Percentiles rank a stretch among this genome's conserved stretches.
phyloP scores from a whole-genome alignment of 2,888 invertebrate species.

The Lagria hirta region DNA sequence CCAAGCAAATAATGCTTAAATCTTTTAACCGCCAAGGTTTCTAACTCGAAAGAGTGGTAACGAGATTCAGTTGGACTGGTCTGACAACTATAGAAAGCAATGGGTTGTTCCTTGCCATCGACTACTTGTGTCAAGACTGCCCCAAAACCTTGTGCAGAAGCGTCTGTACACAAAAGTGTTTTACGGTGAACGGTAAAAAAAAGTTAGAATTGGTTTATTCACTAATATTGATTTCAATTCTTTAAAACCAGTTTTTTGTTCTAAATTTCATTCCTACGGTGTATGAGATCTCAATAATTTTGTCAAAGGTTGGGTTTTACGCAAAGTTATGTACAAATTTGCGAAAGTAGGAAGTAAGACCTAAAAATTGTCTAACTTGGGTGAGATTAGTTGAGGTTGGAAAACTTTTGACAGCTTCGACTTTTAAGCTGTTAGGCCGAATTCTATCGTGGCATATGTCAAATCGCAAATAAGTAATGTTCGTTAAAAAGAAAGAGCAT shows the following conservation, averaged over 20 bases:
- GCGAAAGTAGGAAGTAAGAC: slow-evolving; percentile 27
- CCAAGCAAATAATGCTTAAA: slow-evolving; percentile 6
- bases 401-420: slow-evolving; percentile 34
- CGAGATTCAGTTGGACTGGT: slow-evolving; percentile 9
- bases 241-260: background rate
- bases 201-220: slow-evolving; percentile 25
- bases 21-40: slow-evolving; percentile 6
- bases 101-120: slow-evolving; percentile 1
- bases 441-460: slow-evolving; percentile 33
- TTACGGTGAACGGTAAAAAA: slow-evolving; percentile 24
- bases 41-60: slow-evolving; percentile 9
- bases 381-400: slow-evolving; percentile 34
- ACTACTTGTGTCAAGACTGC: slow-evolving; percentile 29
- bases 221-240: slow-evolving; percentile 23
- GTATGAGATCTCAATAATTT: background rate
- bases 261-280: background rate
- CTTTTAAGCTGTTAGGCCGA: slow-evolving; percentile 33
- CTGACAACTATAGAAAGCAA: slow-evolving; percentile 30
- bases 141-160: slow-evolving; percentile 28
- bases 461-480: slow-evolving; percentile 36
- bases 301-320: background rate
- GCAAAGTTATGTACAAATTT: background rate
- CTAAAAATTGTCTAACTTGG: slow-evolving; percentile 39
- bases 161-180: slow-evolving; percentile 34
- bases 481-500: slow-evolving; percentile 32